Percentiles rank a stretch among this genome's conserved stretches.
phyloP scores from a whole-genome alignment of 2,888 invertebrate species.

The Timema cristinae region DNA sequence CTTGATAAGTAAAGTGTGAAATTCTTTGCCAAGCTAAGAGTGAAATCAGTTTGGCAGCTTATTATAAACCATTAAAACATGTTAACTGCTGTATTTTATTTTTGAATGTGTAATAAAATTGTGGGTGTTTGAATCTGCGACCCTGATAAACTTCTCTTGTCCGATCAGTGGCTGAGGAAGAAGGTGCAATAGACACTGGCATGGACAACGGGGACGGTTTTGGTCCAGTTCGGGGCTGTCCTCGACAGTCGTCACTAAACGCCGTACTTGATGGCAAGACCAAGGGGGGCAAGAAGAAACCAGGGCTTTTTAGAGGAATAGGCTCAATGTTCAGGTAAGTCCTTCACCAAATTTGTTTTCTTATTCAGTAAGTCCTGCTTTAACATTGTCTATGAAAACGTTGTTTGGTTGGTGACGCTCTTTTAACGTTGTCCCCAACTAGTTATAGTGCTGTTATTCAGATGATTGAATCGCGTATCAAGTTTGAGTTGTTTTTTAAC shows the following conservation, averaged over 20 bases:
- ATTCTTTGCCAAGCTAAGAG: too few species aligned
- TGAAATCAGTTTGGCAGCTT: too few species aligned
- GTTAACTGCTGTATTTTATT: too few species aligned
- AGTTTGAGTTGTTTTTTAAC: too few species aligned
- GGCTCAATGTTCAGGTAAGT: slow-evolving; percentile 70
- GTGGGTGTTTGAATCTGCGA: too few species aligned
- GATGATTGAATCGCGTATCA: slow-evolving; percentile 23
- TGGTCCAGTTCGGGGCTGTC: slow-evolving; percentile 56
- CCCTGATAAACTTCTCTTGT: too few species aligned
- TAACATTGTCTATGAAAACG: too few species aligned
- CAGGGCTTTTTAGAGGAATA: slow-evolving; percentile 73
- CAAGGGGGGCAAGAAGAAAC: slow-evolving; percentile 59
- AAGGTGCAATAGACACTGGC: slow-evolving; percentile 42
- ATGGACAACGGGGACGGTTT: slow-evolving; percentile 4
- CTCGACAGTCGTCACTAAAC: slow-evolving; percentile 76
- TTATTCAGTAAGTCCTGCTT: too few species aligned
- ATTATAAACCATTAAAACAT: too few species aligned
- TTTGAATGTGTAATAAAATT: too few species aligned
- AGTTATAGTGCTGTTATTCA: slow-evolving; percentile 13
- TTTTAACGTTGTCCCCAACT: slow-evolving; percentile 17
- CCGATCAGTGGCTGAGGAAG: slow-evolving; percentile 48
- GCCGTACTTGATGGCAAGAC: slow-evolving; percentile 54
- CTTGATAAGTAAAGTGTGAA: too few species aligned
- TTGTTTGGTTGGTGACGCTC: too few species aligned
- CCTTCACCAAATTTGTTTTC: not conserved